Conservation (phyloP, 2,888 invertebrate species). For the Himalopsyche anomala region DNA sequence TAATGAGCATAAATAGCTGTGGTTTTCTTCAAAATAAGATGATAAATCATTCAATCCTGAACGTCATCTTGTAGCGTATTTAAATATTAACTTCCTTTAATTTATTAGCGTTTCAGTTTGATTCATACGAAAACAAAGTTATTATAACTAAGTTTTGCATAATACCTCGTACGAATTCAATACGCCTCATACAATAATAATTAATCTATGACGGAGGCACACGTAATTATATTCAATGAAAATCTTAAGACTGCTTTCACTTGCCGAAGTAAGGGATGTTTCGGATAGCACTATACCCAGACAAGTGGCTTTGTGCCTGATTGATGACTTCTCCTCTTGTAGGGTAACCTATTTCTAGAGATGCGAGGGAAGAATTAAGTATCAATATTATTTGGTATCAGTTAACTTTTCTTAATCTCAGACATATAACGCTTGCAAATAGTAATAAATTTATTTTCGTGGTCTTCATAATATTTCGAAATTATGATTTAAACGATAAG, state of each 20-base stretch:
- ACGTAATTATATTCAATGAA: constrained; percentile 26
- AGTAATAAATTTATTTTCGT: too few species aligned
- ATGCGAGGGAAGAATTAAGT: background rate
- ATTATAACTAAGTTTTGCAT: background rate
- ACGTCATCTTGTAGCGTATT: background rate
- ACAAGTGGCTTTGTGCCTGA: constrained; percentile 34
- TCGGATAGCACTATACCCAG: constrained; percentile 29
- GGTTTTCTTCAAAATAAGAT: too few species aligned
- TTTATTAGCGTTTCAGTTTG: background rate
- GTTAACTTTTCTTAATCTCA: background rate
- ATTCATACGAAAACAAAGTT: background rate
- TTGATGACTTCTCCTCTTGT: background rate
- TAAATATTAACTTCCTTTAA: constrained; percentile 5
- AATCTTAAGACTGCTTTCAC: constrained; percentile 16
- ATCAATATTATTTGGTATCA: background rate
- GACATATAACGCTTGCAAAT: too few species aligned
- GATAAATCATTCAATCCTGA: background rate
- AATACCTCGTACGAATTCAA: background rate
- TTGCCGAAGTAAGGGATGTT: constrained; percentile 24
- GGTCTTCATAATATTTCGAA: too few species aligned
- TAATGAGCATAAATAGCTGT: background rate
- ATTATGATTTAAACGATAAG: too few species aligned
- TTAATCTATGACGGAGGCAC: constrained; percentile 25
- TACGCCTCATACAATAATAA: constrained; percentile 22
- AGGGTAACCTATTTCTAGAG: constrained; percentile 12